Base-by-base conservation (phyloP, 2,113 vertebrate species). In the Stigmatopora argus region DNA sequence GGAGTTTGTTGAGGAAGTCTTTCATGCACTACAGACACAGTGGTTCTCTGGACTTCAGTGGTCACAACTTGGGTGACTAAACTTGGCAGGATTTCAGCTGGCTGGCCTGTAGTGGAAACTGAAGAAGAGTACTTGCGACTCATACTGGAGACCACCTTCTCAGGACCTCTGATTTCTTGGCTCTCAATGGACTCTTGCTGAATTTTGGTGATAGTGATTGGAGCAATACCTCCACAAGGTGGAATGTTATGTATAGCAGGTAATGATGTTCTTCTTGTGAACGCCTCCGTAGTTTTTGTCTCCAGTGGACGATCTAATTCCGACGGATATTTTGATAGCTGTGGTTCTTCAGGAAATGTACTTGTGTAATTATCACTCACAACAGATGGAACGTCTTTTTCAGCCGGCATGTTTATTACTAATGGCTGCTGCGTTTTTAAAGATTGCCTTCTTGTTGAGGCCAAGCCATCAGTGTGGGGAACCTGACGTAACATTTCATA, bases 101-200 rank as follows among this genome's bases (percentile, higher is more conserved):
- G 87, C 8, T 87, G 85, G 45, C 85, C 81, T 72, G 88, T 89
- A 21, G 88, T 78, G 70, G 94, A 94, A 79, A 90, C 58, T 81
- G 87, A 83, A 64, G 92, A 86, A 55, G 92, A 88, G 73, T 90
- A 87, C 70, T 90, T 61, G 77, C 93, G 93, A 77, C 92, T 91
- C 86, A 88, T 81, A 82, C 89, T 88, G 63, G 92, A 87, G 55
- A 92, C 78, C 7, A 92, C 86, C 14, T 92, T 90, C 72, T 89
- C 90, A 73, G 87, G 87, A 78, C 90, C 91, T 74, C 83, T 80
- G 65, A 93, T 82, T 81, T 85, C 84, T 81, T 92, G 89, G 69
- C 90, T 91, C 74, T 93, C 94, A 68, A 90, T 67, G 66, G 91
- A 81, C 85, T 91, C 91, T 66, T 87, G 92, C 87, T 87, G 93